Percentiles rank a stretch among this genome's conserved stretches.
Evolutionary conservation across 2,797 vertebrate genomes (phyloP).

Genomic region (Sebastes cheni): DNA sequence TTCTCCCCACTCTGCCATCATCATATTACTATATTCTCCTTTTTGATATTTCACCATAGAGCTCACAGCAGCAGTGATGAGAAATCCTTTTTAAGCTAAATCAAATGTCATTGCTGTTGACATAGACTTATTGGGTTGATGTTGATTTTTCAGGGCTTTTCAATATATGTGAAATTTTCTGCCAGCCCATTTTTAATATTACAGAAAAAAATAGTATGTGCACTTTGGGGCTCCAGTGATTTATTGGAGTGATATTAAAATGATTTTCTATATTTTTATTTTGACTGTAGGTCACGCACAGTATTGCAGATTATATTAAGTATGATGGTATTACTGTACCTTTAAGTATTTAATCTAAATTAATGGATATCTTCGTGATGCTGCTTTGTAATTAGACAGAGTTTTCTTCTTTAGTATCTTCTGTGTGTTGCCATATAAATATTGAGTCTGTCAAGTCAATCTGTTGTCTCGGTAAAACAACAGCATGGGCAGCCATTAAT

Average conservation of each 20-base stretch:
- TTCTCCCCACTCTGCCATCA: not conserved
- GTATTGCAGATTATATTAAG: constrained; percentile 23
- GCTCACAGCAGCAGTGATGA: constrained; percentile 65
- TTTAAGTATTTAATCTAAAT: constrained; percentile 21
- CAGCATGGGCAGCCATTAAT: constrained; percentile 16
- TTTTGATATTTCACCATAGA: constrained; percentile 41
- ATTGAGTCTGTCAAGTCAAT: constrained; percentile 18
- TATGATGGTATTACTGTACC: constrained; percentile 8
- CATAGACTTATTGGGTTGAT: constrained; percentile 79
- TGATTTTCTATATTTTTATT: constrained; percentile 58
- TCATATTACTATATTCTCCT: constrained; percentile 32
- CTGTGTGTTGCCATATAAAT: not conserved
- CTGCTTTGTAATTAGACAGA: not conserved
- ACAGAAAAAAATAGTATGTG: constrained; percentile 60
- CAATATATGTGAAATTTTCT: constrained; percentile 75
- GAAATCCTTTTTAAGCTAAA: constrained; percentile 78
- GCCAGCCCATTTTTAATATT: constrained; percentile 76
- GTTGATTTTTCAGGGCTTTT: constrained; percentile 77
- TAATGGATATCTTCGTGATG: not conserved
- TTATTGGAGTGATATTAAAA: constrained; percentile 78
- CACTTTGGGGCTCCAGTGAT: constrained; percentile 62
- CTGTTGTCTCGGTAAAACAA: constrained; percentile 25
- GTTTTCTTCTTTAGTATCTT: not conserved
- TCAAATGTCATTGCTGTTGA: constrained; percentile 84
- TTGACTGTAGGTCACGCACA: constrained; percentile 33